Evolutionary conservation across 2,113 vertebrate genomes (phyloP), one percentile per base, ranked within the genome.

Genomic region (Montifringilla adamsi): DNA sequence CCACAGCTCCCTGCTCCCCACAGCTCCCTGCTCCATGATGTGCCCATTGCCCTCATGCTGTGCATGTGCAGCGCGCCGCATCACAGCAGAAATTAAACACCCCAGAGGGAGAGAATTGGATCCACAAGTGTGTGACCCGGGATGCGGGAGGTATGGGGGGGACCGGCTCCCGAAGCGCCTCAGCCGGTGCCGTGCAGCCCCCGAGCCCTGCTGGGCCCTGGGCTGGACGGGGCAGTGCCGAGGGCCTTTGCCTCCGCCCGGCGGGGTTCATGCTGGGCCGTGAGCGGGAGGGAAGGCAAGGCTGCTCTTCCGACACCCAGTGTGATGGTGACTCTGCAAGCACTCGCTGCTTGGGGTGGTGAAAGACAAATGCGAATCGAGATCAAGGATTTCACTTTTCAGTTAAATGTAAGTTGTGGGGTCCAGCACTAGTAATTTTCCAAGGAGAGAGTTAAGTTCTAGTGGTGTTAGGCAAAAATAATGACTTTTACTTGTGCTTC

Each of bases 251-350:
- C 28, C 46, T 14, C 6, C 18, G 4, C 9, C 18, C 6, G 0
- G 37, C 1, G 1, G 15, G 24, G 39, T 6, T 79, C 31, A 0
- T 13, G 33, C 37, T 0, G 1, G 15, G 16, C 44, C 22, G 2
- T 2, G 6, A 10, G 5, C 21, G 2, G 13, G 6, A 49, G 47
- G n/a, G 12, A 24, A 7, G 35, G 35, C 7, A 10, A 19, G 11
- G 69, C 66, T 22, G 64, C 50, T 26, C 31, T 10, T 46, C 49
- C 0, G 0, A 43, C 22, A 13, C 1, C 15, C 49, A 0, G 21
- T 0, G 0, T 6, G 53, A 2, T 2, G 1, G 28, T 10, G 4
- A 13, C 3, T 5, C n/a, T 41, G 46, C 20, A 4, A 24, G 62
- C 16, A 2, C 30, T 27, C 0, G 0, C 43, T 31, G 35, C 28